These are phyloP conservation scores for Abscondita cerata DNA, from an alignment of 2,888 invertebrate species.

Conservation along the genomic window DNA sequence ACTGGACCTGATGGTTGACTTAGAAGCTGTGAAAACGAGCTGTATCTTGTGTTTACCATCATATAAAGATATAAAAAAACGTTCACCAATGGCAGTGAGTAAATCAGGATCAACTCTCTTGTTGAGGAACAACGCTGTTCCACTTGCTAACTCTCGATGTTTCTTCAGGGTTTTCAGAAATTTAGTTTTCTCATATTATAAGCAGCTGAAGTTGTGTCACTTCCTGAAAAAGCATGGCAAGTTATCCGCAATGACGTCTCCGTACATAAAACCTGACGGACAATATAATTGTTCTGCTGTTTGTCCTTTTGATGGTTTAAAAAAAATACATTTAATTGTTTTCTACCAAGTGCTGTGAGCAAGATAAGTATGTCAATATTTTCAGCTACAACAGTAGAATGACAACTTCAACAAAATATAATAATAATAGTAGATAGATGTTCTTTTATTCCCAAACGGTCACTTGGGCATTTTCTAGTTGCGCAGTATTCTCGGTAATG, in stretches of 20 bases:
- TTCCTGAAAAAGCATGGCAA: background rate
- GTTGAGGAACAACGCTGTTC: constrained; percentile 2
- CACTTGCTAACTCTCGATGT: constrained; percentile 2
- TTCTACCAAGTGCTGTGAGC: too few species aligned
- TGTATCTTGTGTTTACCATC: constrained; percentile 5
- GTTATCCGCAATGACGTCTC: too few species aligned
- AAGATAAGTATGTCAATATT: background rate
- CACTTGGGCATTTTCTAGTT: too few species aligned
- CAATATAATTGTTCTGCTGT: too few species aligned
- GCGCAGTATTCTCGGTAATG: too few species aligned
- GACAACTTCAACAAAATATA: too few species aligned
- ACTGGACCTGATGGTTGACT: constrained; percentile 3
- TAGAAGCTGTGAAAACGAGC: constrained; percentile 1
- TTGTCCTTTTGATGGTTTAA: too few species aligned
- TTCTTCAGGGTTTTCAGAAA: constrained; percentile 3
- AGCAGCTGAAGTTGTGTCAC: background rate
- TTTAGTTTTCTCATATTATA: background rate
- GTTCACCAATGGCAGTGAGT: constrained; percentile 2
- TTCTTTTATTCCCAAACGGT: too few species aligned
- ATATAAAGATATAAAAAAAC: constrained; percentile 2
- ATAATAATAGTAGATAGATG: too few species aligned
- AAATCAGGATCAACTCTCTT: constrained; percentile 3
- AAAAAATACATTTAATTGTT: too few species aligned
- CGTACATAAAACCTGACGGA: too few species aligned
- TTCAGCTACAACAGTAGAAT: background rate